These are phyloP conservation scores for Oceanites oceanicus DNA, from an alignment of 2,113 vertebrate genomes.

Conservation along the genomic window DNA sequence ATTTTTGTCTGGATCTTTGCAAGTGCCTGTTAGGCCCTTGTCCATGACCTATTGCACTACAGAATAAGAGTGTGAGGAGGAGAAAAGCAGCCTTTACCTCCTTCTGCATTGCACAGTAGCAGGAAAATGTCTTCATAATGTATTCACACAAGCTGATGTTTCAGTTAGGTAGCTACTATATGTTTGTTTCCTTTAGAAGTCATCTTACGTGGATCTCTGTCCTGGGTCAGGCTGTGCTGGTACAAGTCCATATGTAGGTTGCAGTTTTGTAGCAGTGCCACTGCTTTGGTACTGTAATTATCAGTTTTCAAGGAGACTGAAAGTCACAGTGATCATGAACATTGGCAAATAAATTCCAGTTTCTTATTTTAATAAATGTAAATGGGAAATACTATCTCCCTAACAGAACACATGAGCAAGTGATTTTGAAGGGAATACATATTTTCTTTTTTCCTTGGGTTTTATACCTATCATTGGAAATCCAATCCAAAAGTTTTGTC, in stretches of 20 bases:
- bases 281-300: not conserved
- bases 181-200: not conserved
- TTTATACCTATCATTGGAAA: not conserved
- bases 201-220: not conserved
- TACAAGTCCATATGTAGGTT: not conserved
- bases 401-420: not conserved
- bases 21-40: not conserved
- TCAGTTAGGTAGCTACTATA: not conserved
- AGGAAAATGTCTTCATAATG: not conserved
- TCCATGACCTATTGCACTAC: not conserved
- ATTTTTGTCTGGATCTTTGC: not conserved
- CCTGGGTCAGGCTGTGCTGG: not conserved
- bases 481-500: not conserved
- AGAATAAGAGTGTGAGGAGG: not conserved
- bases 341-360: not conserved
- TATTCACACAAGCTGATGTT: not conserved
- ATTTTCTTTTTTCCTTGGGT: not conserved
- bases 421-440: not conserved
- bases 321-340: not conserved
- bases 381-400: not conserved
- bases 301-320: not conserved
- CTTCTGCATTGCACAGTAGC: not conserved
- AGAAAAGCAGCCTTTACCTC: not conserved
- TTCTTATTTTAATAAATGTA: not conserved
- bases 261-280: not conserved